Base-by-base conservation (phyloP, 2,888 invertebrate genomes). In the Ferrisia virgata region DNA sequence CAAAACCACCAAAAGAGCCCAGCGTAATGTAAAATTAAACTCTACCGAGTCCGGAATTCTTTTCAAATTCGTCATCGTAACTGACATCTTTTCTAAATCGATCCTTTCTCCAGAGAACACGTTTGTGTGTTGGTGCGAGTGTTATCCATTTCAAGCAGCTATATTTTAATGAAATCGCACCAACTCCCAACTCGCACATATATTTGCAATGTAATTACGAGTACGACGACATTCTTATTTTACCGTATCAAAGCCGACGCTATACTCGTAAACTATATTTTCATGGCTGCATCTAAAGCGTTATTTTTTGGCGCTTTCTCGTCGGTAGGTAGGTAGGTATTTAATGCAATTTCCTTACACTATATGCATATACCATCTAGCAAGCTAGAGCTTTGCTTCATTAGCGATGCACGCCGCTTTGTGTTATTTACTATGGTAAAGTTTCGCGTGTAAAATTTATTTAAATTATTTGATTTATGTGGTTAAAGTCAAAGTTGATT, bases 401-500 rank as follows among this genome's bases (percentile, higher is more conserved):
- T 64, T 64, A 64, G 58, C 58, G 28, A 64, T 64, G 58, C 58
- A 28, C 58, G 11, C n/a, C 5, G 28, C 47, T 47, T 47, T 64
- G 58, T 64, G 28, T n/a, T 25, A n/a, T 18, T n/a, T 43, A 15
- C 11, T 43, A 43, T 43, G 43, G 58, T n/a, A 18, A 3, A 18
- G n/a, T 64, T 64, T 28, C 58, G 25, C 11, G 58, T 64, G 28
- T 64, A 13, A 64, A 64, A 64, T 43, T 43, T 64, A 64, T 64
- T 64, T 25, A 64, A 64, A 64, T 64, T 64, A 64, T 64, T 64
- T 64, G 58, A 64, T 64, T 64, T 64, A 64, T 64, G 28, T 64
- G 58, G 58, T 64, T 64, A 64, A 64, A 64, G 58, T 64, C 58
- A 64, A 64, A 64, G 58, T 64, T 64, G 58, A 22, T 64, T 64